phyloP scores from a whole-genome alignment of 2,888 invertebrate species.

The Conus canariensis region DNA sequence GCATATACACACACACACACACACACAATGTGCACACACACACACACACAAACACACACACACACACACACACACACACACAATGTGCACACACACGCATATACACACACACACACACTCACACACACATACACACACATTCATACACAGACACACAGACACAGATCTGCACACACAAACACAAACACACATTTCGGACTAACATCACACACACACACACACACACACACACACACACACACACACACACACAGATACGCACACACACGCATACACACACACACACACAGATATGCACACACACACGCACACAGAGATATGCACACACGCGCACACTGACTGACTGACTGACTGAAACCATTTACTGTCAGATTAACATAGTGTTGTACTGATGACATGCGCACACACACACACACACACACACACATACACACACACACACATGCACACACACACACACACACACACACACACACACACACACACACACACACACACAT shows the following conservation, averaged over 20 bases:
- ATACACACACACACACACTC: too few relatives aligned
- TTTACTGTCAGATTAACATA: too few relatives aligned
- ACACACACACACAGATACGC: slow-evolving; percentile 25
- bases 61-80: slow-evolving; percentile 17
- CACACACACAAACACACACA: background rate
- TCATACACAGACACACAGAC: background rate
- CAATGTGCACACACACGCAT: slow-evolving; percentile 22
- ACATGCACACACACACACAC: too few relatives aligned
- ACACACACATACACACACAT: too few relatives aligned
- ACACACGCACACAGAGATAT: slow-evolving; percentile 11
- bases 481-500: background rate
- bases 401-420: too few relatives aligned
- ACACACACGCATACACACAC: slow-evolving; percentile 23
- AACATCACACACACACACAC: background rate
- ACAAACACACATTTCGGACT: background rate
- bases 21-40: too few relatives aligned
- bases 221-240: slow-evolving; percentile 29
- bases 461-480: too few relatives aligned
- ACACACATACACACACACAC: too few relatives aligned
- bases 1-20: too few relatives aligned
- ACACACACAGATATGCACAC: slow-evolving; percentile 20
- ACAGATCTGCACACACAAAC: slow-evolving; percentile 6
- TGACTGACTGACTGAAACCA: too few relatives aligned
- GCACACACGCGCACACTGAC: too few relatives aligned
- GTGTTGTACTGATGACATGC: too few relatives aligned